Percentiles rank a stretch among this genome's conserved stretches.
Conservation (phyloP, 2,797 vertebrate genomes). For the Amniataba percoides region DNA sequence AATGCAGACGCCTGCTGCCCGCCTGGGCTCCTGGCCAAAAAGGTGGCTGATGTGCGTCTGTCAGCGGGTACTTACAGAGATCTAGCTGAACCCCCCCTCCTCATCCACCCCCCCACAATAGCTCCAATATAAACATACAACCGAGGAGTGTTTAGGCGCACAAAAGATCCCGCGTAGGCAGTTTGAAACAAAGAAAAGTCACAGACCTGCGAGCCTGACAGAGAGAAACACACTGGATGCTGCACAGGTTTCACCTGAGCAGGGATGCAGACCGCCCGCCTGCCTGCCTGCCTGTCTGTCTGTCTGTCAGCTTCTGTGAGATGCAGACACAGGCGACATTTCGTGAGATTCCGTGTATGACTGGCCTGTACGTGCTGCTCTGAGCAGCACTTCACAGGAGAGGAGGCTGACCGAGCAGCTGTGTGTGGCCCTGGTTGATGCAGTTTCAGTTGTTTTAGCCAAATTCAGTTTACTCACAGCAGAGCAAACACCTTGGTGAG, state of each 20-base stretch:
- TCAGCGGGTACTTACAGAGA: slow-evolving; percentile 60
- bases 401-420: slow-evolving; percentile 63
- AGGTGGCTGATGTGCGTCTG: slow-evolving; percentile 80
- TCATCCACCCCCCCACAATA: slow-evolving; percentile 21
- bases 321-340: slow-evolving; percentile 80
- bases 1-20: slow-evolving; percentile 82
- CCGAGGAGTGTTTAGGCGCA: slow-evolving; percentile 38
- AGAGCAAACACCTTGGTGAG: neutral
- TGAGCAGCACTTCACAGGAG: slow-evolving; percentile 69
- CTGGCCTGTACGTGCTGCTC: slow-evolving; percentile 65
- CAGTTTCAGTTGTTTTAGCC: slow-evolving; percentile 58
- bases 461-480: slow-evolving; percentile 18
- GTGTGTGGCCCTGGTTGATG: slow-evolving; percentile 63
- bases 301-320: slow-evolving; percentile 60
- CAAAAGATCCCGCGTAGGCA: slow-evolving; percentile 54
- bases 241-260: slow-evolving; percentile 66
- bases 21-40: slow-evolving; percentile 81
- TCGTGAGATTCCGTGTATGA: slow-evolving; percentile 71
- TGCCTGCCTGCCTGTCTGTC: slow-evolving; percentile 33
- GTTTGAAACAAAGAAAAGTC: slow-evolving; percentile 82
- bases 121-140: slow-evolving; percentile 40
- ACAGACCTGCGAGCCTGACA: slow-evolving; percentile 37
- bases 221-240: slow-evolving; percentile 41
- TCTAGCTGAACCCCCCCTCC: neutral
- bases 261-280: slow-evolving; percentile 25